phyloP scores from a whole-genome alignment of 2,888 invertebrate species.

The Melipona bicolor region DNA sequence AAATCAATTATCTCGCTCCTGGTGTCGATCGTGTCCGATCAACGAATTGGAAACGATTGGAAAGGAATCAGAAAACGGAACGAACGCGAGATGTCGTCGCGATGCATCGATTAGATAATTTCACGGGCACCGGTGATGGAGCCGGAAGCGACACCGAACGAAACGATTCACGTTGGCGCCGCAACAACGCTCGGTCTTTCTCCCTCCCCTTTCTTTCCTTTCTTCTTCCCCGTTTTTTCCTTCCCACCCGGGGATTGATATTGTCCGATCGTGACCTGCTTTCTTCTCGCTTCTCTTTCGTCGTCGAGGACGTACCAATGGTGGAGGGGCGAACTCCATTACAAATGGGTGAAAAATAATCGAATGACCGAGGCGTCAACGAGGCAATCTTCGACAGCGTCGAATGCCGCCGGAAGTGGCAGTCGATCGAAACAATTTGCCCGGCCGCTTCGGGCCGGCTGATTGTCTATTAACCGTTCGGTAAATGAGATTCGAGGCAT shows the following conservation, averaged over 20 bases:
- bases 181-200: background rate
- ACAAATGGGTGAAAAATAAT: slow-evolving; percentile 66
- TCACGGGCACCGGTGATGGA: slow-evolving; percentile 6
- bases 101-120: slow-evolving; percentile 9
- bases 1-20: no score
- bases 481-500: slow-evolving; percentile 69
- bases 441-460: slow-evolving; percentile 63
- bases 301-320: background rate
- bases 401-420: slow-evolving; percentile 71
- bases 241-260: background rate
- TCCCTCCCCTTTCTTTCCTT: slow-evolving; percentile 1
- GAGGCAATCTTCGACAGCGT: slow-evolving; percentile 67
- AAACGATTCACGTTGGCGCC: slow-evolving; percentile 27
- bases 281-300: background rate
- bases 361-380: slow-evolving; percentile 53
- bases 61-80: background rate
- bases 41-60: background rate
- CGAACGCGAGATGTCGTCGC: background rate
- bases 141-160: slow-evolving; percentile 10
- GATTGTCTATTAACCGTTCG: slow-evolving; percentile 79
- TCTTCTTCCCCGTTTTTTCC: background rate
- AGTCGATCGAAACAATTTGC: slow-evolving; percentile 81
- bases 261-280: background rate
- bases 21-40: background rate
- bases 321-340: slow-evolving; percentile 32